Percentiles rank a stretch among this genome's conserved stretches.
phyloP scores from a whole-genome alignment of 2,888 invertebrate genomes.

The Trissonchulus latispiculum region DNA sequence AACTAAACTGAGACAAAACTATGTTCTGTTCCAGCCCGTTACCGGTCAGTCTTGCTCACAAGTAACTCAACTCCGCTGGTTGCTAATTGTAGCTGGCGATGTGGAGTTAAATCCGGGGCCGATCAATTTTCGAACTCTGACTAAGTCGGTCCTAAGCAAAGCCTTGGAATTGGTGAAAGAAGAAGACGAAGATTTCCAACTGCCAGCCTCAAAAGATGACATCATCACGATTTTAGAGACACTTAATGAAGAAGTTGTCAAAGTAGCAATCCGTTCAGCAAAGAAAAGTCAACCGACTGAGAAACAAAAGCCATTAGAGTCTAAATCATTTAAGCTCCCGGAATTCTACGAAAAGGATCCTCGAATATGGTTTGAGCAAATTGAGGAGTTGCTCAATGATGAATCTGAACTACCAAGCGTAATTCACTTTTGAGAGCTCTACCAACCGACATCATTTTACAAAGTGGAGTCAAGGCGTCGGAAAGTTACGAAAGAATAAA shows the following conservation, averaged over 20 bases:
- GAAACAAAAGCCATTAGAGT: background rate
- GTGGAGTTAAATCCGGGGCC: background rate
- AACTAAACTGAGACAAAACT: too few species aligned
- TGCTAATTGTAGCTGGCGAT: background rate
- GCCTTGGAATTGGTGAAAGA: background rate
- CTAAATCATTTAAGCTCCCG: background rate
- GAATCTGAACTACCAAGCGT: background rate
- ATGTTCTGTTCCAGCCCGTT: background rate
- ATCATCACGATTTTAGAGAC: background rate
- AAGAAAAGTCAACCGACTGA: background rate
- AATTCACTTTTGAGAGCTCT: constrained; percentile 6
- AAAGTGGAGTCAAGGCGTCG: constrained; percentile 12
- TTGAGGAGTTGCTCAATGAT: background rate
- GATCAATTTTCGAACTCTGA: background rate
- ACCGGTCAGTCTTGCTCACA: background rate
- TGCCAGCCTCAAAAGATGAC: background rate
- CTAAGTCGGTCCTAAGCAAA: background rate
- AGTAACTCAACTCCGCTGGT: background rate
- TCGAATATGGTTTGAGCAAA: constrained; percentile 10
- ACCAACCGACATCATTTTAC: constrained; percentile 8
- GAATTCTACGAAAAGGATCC: constrained; percentile 10
- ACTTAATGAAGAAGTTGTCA: background rate
- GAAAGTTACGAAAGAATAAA: constrained; percentile 9
- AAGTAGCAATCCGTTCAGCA: background rate
- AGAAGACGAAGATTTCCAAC: background rate